Conservation (phyloP, 1,140 invertebrate species). For the Ptiloglossa arizonensis region DNA sequence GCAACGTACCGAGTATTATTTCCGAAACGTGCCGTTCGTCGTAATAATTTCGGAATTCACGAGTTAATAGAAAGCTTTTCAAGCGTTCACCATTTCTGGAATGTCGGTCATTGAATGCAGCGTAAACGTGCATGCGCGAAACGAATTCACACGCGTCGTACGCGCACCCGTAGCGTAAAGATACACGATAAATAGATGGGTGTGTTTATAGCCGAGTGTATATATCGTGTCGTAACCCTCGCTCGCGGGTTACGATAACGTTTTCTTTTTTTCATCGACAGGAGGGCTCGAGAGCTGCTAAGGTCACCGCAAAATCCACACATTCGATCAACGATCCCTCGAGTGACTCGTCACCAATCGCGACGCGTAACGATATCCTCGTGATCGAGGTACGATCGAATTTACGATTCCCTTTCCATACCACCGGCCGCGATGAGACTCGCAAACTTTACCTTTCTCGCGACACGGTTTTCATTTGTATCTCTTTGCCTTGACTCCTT, state of each 20-base stretch:
- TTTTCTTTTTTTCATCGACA: constrained; percentile 27
- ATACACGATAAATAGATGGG: constrained; percentile 12
- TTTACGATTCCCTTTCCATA: too few relatives aligned
- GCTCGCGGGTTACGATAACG: constrained; percentile 26
- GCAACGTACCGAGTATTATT: too few relatives aligned
- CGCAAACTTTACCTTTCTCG: not conserved
- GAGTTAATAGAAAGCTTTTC: not conserved
- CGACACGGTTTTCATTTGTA: not conserved
- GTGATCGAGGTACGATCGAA: not conserved
- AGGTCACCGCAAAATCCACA: constrained; percentile 40
- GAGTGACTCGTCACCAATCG: constrained; percentile 23
- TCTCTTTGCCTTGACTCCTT: constrained; percentile 34
- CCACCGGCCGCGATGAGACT: too few relatives aligned
- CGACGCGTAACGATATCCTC: not conserved
- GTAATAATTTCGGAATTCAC: not conserved
- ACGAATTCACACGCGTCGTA: not conserved
- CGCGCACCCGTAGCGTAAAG: not conserved
- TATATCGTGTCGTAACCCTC: not conserved
- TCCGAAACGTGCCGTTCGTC: too few relatives aligned
- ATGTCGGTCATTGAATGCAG: not conserved
- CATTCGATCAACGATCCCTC: constrained; percentile 43
- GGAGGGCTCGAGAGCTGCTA: constrained; percentile 12
- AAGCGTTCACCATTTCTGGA: not conserved
- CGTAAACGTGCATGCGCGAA: not conserved
- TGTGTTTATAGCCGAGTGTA: not conserved